phyloP scores from a whole-genome alignment of 2,888 invertebrate genomes.

The Strigamia crassipes region DNA sequence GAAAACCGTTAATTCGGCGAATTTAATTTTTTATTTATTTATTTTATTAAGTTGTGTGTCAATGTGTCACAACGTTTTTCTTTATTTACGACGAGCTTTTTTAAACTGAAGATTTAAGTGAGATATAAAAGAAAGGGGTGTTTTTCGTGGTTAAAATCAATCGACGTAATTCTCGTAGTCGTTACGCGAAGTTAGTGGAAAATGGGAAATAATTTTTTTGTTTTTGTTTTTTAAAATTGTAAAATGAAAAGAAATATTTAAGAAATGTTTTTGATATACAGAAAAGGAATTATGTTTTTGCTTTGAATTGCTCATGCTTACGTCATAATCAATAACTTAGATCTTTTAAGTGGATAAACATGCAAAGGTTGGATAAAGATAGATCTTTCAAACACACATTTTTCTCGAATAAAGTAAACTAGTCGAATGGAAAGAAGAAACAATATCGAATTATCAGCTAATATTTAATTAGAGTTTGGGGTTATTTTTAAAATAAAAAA shows the following conservation, averaged over 20 bases:
- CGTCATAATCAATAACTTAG: slow-evolving; percentile 42
- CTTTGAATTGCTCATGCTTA: slow-evolving; percentile 37
- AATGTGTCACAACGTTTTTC: not conserved
- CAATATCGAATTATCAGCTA: not conserved
- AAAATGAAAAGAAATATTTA: not conserved
- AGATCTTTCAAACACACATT: slow-evolving; percentile 20
- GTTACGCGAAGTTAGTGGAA: not conserved
- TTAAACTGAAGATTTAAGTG: too few relatives aligned
- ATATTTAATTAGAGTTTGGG: not conserved
- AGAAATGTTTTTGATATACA: not conserved
- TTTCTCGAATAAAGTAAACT: not conserved
- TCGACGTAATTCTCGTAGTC: too few relatives aligned
- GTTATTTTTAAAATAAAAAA: not conserved
- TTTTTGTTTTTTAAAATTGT: not conserved
- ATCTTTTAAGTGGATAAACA: slow-evolving; percentile 42
- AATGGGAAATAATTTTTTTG: not conserved
- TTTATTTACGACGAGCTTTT: not conserved
- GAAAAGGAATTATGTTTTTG: slow-evolving; percentile 37
- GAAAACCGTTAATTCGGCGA: too few relatives aligned
- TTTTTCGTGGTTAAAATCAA: too few relatives aligned
- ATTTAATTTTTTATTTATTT: not conserved
- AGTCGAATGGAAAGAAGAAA: not conserved
- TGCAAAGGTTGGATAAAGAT: slow-evolving; percentile 42
- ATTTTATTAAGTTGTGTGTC: not conserved
- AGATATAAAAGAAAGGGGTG: too few relatives aligned